Conservation (phyloP, 2,113 vertebrate species). For the Pterocles gutturalis region DNA sequence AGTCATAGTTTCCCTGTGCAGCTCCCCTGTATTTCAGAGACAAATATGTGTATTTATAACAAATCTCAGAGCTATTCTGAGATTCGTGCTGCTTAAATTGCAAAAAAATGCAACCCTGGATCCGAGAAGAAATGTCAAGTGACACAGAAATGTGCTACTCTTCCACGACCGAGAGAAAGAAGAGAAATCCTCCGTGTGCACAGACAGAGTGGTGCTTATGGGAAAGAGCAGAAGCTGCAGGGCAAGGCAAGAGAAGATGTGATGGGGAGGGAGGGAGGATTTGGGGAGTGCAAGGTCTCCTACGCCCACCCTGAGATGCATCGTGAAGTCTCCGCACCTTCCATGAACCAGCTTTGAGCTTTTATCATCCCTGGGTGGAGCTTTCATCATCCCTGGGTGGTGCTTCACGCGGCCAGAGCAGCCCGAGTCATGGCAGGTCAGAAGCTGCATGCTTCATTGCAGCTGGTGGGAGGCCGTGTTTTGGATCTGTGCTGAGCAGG, state of each 20-base stretch:
- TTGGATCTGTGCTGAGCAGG: too few relatives aligned
- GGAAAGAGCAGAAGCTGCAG: not conserved
- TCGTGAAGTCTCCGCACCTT: fast-evolving
- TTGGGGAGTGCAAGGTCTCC: not conserved
- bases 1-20: not conserved
- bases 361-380: not conserved
- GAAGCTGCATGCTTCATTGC: too few relatives aligned
- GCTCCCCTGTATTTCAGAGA: not conserved
- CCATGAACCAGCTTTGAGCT: not conserved
- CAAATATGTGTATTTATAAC: not conserved
- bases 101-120: not conserved
- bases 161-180: not conserved
- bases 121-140: not conserved
- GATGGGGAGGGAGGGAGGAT: not conserved
- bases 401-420: too few relatives aligned
- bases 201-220: not conserved
- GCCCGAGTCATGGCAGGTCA: too few relatives aligned
- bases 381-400: too few relatives aligned
- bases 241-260: not conserved
- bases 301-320: too few relatives aligned
- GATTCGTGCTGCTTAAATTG: not conserved
- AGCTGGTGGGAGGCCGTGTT: too few relatives aligned
- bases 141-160: not conserved
- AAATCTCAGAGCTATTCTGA: not conserved
- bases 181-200: not conserved